Evolutionary conservation across 2,888 invertebrate genomes (phyloP).

Genomic region (Acleris holmiana): DNA sequence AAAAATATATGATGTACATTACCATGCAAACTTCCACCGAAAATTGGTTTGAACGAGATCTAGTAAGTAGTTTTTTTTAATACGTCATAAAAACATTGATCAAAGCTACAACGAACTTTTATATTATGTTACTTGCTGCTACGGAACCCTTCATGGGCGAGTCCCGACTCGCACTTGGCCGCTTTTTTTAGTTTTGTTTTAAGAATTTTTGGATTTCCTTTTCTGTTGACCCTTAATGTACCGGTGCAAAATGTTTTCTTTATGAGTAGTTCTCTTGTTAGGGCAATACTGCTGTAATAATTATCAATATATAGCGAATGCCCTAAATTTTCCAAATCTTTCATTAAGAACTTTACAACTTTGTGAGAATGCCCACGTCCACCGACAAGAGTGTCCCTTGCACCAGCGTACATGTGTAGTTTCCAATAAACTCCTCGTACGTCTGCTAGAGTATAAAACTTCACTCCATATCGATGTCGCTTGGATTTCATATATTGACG

Average conservation of each 20-base stretch:
- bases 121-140: too few relatives aligned
- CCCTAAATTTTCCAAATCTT: constrained; percentile 33
- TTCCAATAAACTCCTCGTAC: background rate
- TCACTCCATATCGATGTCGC: constrained; percentile 1
- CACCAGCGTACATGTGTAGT: constrained; percentile 3
- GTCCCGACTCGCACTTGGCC: too few relatives aligned
- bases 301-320: constrained; percentile 41
- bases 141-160: too few relatives aligned
- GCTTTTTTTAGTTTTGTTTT: constrained; percentile 1
- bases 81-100: too few relatives aligned
- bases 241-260: constrained; percentile 33
- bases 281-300: constrained; percentile 35
- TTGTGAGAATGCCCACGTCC: constrained; percentile 10
- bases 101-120: too few relatives aligned
- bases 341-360: constrained; percentile 40
- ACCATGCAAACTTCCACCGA: too few relatives aligned
- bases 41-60: too few relatives aligned
- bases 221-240: constrained; percentile 34
- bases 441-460: constrained; percentile 6
- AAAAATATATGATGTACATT: too few relatives aligned
- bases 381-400: constrained; percentile 1
- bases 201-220: constrained; percentile 21
- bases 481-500: constrained; percentile 6
- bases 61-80: too few relatives aligned
- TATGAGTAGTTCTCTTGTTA: constrained; percentile 20